phyloP scores from a whole-genome alignment of 2,113 vertebrate genomes.

The Marmota monax region DNA sequence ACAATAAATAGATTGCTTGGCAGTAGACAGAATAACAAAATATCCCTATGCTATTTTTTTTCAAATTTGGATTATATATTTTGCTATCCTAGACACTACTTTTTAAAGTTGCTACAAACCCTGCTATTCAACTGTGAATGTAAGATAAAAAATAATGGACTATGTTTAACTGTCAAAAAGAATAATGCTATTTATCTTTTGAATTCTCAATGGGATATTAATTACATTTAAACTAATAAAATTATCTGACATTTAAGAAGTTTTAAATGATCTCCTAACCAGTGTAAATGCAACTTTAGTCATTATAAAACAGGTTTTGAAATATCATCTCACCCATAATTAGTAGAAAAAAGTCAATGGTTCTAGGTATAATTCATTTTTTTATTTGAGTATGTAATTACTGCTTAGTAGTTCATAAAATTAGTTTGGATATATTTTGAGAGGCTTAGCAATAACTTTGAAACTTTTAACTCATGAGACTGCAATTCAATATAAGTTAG shows the following conservation, averaged over 20 bases:
- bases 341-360: conserved; percentile 61
- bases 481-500: not conserved
- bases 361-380: conserved; percentile 48
- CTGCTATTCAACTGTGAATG: not conserved
- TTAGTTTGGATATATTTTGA: conserved; percentile 46
- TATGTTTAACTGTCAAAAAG: conserved; percentile 52
- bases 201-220: conserved; percentile 64
- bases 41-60: not conserved
- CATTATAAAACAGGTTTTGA: conserved; percentile 62
- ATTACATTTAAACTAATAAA: conserved; percentile 71
- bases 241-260: conserved; percentile 72
- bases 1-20: not conserved
- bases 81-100: not conserved
- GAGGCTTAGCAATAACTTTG: conserved; percentile 5
- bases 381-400: conserved; percentile 66
- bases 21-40: not conserved
- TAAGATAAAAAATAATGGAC: not conserved
- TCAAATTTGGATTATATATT: not conserved
- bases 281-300: conserved; percentile 12
- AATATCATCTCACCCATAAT: conserved; percentile 76
- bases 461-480: conserved; percentile 26
- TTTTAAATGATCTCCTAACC: conserved; percentile 64
- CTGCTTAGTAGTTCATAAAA: conserved; percentile 64
- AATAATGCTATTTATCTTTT: conserved; percentile 72
- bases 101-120: not conserved